Percentiles rank a stretch among this genome's conserved stretches.
These are phyloP conservation scores for Rattus rattus DNA, from an alignment of 2,113 vertebrate species.

Conservation along the genomic window DNA sequence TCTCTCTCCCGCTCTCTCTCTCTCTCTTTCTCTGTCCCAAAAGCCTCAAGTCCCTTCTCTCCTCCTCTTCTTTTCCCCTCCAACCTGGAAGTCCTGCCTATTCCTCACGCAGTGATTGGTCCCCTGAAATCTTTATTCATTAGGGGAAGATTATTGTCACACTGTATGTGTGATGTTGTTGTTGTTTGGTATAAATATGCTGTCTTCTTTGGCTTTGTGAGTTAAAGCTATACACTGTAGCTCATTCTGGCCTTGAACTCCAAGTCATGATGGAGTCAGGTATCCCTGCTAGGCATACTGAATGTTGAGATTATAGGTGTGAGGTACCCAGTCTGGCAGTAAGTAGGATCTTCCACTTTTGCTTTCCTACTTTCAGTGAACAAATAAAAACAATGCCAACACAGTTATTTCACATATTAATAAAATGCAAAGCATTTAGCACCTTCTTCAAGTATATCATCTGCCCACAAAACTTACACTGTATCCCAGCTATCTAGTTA, in stretches of 20 bases:
- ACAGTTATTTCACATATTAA: background rate
- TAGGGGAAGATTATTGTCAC: too few species aligned
- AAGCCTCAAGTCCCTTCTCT: too few species aligned
- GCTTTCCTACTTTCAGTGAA: background rate
- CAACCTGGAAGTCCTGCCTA: too few species aligned
- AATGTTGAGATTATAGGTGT: background rate
- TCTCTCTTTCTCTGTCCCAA: too few species aligned
- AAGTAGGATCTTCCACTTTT: background rate
- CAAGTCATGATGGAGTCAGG: background rate
- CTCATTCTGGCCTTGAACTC: background rate
- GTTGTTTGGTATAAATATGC: background rate
- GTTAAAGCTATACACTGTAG: background rate
- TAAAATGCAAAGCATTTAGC: background rate
- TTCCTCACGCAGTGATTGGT: too few species aligned
- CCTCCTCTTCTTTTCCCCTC: too few species aligned
- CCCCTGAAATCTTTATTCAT: too few species aligned
- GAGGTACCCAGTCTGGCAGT: background rate
- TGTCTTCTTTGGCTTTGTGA: background rate
- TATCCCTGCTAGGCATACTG: background rate
- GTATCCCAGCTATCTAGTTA: background rate
- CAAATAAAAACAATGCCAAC: background rate
- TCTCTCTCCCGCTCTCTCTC: too few species aligned
- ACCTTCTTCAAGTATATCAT: background rate
- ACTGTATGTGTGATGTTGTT: background rate
- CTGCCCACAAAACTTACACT: background rate